Evolutionary conservation across 2,888 invertebrate genomes (phyloP), one percentile per base, ranked within the genome.

Genomic region (Hetaerina titia): DNA sequence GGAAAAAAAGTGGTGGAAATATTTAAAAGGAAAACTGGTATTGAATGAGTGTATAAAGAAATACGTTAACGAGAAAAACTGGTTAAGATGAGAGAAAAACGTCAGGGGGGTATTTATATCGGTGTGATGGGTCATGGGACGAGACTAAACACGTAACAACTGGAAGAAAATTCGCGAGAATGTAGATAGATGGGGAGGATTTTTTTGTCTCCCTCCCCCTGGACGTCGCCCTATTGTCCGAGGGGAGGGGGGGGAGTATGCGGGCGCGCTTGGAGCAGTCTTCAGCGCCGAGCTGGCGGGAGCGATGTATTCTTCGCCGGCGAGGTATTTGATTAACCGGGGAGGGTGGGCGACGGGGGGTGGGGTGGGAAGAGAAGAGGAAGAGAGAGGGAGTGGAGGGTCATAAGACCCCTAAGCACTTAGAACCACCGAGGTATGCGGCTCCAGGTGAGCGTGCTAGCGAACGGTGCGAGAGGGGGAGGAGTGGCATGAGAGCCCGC

Each of bases 11-110:
- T 31, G 25, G 31, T 5, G 81, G 31, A 81, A 25, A 81, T 31
- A 31, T 81, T 81, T 81, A 81, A 81, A 81, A 81, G 31, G 31
- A 31, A 81, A 81, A 81, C 81, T 25, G 81, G 81, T 81, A 81
- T 81, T 81, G 11, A 9, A 31, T 25, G 31, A 81, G 25, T 15
- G 81, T 81, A 81, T 81, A 8, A 81, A 81, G 81, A 31, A 81
- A 81, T 81, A 81, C 81, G 81, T 31, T 81, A 81, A 31, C 81
- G 81, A 81, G 81, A 81, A 81, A 81, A 81, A 81, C 81, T 81
- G 81, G 81, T 81, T 81, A 5, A 81, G 31, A 81, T 25, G 81
- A 81, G 81, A 81, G 81, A 9, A 81, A 81, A 81, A 81, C 81
- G 31, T 81, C 25, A 81, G 81, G 81, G 74, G 31, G 81, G 81